These are phyloP conservation scores for Palaemon carinicauda DNA, from an alignment of 1,140 invertebrate genomes.

Conservation along the genomic window DNA sequence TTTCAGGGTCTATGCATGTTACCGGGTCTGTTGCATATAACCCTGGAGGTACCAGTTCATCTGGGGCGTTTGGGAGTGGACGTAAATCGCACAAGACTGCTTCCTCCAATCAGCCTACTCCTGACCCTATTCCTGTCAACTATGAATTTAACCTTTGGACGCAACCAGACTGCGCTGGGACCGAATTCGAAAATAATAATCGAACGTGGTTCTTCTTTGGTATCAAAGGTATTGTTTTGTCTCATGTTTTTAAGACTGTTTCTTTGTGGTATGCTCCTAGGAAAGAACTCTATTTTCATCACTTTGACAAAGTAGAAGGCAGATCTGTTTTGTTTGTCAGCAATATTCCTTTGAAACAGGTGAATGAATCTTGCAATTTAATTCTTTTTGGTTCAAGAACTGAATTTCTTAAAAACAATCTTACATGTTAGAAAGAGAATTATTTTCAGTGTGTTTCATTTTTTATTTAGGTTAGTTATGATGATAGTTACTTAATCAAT, in stretches of 20 bases:
- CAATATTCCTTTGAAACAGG: no score
- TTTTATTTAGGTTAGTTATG: no score
- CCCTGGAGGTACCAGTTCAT: background rate
- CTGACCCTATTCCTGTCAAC: constrained; percentile 42
- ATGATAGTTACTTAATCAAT: no score
- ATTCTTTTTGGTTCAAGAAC: no score
- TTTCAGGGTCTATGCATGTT: background rate
- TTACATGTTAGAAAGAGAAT: no score
- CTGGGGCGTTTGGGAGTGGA: background rate
- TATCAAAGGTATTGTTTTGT: constrained; percentile 71
- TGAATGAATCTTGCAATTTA: no score
- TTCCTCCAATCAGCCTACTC: constrained; percentile 12
- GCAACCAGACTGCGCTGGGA: constrained; percentile 85
- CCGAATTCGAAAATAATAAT: constrained; percentile 88
- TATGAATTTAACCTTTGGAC: constrained; percentile 91
- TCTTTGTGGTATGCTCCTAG: no score
- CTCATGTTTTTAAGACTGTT: no score
- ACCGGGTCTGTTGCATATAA: background rate
- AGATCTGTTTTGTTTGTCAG: background rate
- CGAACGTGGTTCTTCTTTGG: constrained; percentile 95
- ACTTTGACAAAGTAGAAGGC: no score
- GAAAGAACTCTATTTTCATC: no score
- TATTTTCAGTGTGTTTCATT: no score
- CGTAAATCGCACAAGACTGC: constrained; percentile 39
- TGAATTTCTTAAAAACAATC: no score